Conservation (phyloP, 53 echinoderm and acorn worm genomes). For the Echinometra lucunter region DNA sequence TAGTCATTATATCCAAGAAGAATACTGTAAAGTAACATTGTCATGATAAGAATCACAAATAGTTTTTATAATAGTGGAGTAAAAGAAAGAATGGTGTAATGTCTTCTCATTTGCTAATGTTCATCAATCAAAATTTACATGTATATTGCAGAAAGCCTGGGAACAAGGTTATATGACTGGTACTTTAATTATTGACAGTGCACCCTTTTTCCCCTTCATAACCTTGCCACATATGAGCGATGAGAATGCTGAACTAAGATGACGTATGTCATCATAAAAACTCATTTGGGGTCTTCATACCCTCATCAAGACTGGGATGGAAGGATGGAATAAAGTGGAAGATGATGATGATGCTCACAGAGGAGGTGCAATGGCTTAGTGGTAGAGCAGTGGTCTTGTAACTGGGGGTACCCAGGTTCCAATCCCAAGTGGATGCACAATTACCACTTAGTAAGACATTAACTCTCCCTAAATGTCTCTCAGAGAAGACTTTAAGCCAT, state of each 20-base stretch:
- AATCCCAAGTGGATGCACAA: too few relatives aligned
- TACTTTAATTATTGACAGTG: not conserved
- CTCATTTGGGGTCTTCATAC: not conserved
- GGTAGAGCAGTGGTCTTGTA: too few relatives aligned
- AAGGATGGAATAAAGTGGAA: not conserved
- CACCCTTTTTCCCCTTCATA: not conserved
- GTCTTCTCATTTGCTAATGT: not conserved
- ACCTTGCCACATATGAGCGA: not conserved
- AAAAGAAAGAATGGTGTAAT: not conserved
- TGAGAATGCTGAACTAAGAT: not conserved
- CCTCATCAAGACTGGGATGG: not conserved
- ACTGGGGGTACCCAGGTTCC: too few relatives aligned
- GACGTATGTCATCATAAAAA: not conserved
- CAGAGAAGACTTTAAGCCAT: too few relatives aligned
- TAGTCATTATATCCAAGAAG: too few relatives aligned
- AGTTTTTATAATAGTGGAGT: not conserved
- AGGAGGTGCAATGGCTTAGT: not conserved
- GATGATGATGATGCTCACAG: not conserved
- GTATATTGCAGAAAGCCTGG: conserved; percentile 4
- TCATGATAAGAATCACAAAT: not conserved
- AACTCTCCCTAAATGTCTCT: too few relatives aligned
- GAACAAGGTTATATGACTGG: not conserved
- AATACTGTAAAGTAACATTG: too few relatives aligned
- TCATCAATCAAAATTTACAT: not conserved
- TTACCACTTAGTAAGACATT: too few relatives aligned